phyloP scores from a whole-genome alignment of 1,140 invertebrate genomes.

The Aporrectodea caliginosa region DNA sequence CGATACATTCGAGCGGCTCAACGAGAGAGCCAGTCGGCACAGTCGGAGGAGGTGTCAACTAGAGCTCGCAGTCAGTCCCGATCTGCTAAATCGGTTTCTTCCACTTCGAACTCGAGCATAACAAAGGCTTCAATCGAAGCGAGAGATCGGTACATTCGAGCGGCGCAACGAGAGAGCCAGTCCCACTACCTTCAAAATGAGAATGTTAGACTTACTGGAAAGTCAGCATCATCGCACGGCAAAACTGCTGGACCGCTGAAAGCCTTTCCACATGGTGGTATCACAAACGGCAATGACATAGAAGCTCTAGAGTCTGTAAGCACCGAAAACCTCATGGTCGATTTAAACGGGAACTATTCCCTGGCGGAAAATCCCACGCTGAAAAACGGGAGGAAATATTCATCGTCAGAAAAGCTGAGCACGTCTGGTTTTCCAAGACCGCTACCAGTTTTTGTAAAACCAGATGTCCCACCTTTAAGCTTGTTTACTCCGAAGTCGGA shows the following conservation, averaged over 20 bases:
- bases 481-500: neutral
- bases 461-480: too few species aligned
- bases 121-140: neutral
- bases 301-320: neutral
- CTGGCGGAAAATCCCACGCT: neutral
- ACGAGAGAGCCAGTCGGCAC: neutral
- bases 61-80: neutral
- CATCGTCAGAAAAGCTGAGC: too few species aligned
- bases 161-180: neutral
- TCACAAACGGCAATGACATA: neutral
- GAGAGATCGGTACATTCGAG: neutral
- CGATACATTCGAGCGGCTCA: neutral
- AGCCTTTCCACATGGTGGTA: neutral
- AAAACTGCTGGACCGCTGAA: neutral
- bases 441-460: too few species aligned
- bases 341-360: neutral
- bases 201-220: too few species aligned
- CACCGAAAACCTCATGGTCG: neutral
- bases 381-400: neutral
- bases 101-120: neutral
- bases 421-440: too few species aligned
- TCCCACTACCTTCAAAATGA: too few species aligned
- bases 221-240: neutral
- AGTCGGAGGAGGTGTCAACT: neutral
- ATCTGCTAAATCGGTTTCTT: neutral